These are phyloP conservation scores for Dynastes grantii DNA, from an alignment of 2,888 invertebrate species.

Conservation along the genomic window DNA sequence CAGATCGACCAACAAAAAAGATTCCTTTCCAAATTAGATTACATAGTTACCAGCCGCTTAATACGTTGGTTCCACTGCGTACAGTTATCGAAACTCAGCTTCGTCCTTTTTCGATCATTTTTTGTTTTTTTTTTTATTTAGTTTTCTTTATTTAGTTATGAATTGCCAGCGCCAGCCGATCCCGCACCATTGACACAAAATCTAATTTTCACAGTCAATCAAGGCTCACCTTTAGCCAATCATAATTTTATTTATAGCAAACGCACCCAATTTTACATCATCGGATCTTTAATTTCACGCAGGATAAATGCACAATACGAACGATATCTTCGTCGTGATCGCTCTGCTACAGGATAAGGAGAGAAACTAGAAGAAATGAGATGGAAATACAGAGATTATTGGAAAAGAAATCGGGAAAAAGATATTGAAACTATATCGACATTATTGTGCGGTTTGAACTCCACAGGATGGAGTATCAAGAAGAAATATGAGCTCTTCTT, in stretches of 20 bases:
- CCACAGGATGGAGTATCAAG: not conserved
- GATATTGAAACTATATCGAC: constrained; percentile 17
- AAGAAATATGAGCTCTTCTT: too few species aligned
- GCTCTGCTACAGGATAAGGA: constrained; percentile 6
- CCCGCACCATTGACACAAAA: constrained; percentile 30
- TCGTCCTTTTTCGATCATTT: not conserved
- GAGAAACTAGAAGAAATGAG: constrained; percentile 52
- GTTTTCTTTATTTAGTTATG: not conserved
- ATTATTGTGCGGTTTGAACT: constrained; percentile 9
- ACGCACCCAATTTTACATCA: constrained; percentile 22
- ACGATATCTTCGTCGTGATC: not conserved
- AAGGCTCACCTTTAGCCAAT: constrained; percentile 39
- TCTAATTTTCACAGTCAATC: constrained; percentile 46
- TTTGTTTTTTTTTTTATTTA: not conserved
- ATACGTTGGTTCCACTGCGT: too few species aligned
- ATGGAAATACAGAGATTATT: constrained; percentile 52
- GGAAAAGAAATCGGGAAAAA: constrained; percentile 49
- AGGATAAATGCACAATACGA: constrained; percentile 48
- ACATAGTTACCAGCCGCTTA: too few species aligned
- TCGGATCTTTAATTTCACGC: constrained; percentile 44
- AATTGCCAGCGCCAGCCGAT: not conserved
- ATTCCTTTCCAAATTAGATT: too few species aligned
- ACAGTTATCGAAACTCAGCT: constrained; percentile 10
- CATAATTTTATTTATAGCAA: constrained; percentile 40
- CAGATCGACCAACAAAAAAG: too few species aligned